Evolutionary conservation across 1,140 invertebrate genomes (phyloP), one percentile per base, ranked within the genome.

Genomic region (Drosophila orosa): DNA sequence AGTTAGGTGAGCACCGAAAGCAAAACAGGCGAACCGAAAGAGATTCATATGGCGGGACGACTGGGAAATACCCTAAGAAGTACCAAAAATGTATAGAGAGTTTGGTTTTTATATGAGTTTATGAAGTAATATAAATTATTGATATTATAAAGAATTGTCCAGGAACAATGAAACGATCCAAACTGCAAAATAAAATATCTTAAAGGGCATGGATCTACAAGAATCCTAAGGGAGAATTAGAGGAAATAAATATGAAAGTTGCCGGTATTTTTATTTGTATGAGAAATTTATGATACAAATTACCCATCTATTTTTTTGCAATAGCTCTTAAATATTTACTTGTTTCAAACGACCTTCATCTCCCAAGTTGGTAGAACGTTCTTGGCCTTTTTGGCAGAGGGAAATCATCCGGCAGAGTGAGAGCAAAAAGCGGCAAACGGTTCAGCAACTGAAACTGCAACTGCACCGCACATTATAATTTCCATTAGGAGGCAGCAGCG

Each of bases 401-500:
- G 9, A 10, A 19, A 61, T 27, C 47, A 27, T 25, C 45, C 12
- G 3, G 24, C 44, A 8, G 13, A 56, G 65, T 60, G 37, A 72
- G 52, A 61, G 55, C 37, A 54, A 66, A 60, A 59, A 58, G 45
- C 81, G 72, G 40, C 83, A n/a, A 74, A 74, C 65, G 58, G 48
- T 52, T 52, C 29, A 52, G 47, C 62, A 74, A 75, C 77, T 45
- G 65, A 63, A 86, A 75, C 59, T 77, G 74, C 68, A 78, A 87
- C 65, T 87, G 82, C 82, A 75, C 72, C 58, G 84, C 84, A 84
- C 84, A 89, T 89, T 87, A 90, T 87, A 87, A 87, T 87, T 87
- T 87, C 84, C 77, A 87, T 87, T 87, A 87, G 83, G 75, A 89
- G 83, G 65, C 50, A 33, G 29, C 48, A 22, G 27, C 27, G 37